These are phyloP conservation scores for Nephrocerus scutellatus DNA, from an alignment of 2,888 invertebrate species.

Conservation along the genomic window DNA sequence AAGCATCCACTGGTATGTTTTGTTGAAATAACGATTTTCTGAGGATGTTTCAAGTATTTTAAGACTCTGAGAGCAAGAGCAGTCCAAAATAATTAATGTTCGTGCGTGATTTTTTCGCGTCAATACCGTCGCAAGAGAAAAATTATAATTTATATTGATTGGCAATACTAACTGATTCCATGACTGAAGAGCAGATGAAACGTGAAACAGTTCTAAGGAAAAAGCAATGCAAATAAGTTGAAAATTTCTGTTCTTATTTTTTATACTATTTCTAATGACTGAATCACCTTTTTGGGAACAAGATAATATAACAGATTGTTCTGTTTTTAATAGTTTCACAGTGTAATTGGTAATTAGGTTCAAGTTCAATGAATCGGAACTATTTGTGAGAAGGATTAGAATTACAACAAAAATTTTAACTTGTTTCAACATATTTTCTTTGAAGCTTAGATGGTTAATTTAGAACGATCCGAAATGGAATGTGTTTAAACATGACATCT, in stretches of 20 bases:
- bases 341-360: constrained; percentile 26
- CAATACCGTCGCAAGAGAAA: constrained; percentile 22
- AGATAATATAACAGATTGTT: constrained; percentile 29
- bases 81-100: constrained; percentile 32
- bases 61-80: constrained; percentile 24
- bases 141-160: constrained; percentile 22
- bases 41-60: constrained; percentile 28
- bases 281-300: constrained; percentile 29
- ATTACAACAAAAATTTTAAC: background rate
- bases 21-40: constrained; percentile 33
- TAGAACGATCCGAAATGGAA: constrained; percentile 1
- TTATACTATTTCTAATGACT: background rate
- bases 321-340: constrained; percentile 25
- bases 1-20: constrained; percentile 42
- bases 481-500: background rate
- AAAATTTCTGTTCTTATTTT: background rate
- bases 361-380: constrained; percentile 10
- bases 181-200: constrained; percentile 20
- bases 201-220: background rate
- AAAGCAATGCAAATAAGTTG: background rate
- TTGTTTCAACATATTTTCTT: background rate
- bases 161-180: constrained; percentile 26
- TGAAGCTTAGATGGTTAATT: background rate
- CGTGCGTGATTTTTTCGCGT: constrained; percentile 25
- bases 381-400: background rate